Evolutionary conservation across 2,113 vertebrate genomes (phyloP).

Genomic region (Ramphastos sulfuratus): DNA sequence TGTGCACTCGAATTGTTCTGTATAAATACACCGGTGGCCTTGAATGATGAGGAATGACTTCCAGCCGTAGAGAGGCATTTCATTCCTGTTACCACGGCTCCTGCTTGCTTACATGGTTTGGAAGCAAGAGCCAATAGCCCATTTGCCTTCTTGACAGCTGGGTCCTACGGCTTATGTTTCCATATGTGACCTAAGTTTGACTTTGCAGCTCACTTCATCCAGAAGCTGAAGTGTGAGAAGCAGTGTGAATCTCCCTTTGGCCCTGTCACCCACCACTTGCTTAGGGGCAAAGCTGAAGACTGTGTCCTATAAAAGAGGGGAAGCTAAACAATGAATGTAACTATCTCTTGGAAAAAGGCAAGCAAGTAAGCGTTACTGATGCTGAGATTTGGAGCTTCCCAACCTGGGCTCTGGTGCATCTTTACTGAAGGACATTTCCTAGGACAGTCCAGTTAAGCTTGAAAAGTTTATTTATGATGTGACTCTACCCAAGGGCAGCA

Average conservation of each 20-base stretch:
- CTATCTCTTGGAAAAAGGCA: not conserved
- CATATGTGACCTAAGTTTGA: not conserved
- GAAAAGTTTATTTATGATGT: constrained; percentile 38
- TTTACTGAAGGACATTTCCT: constrained; percentile 23
- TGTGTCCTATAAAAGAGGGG: not conserved
- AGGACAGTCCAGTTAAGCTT: constrained; percentile 4
- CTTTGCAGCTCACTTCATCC: not conserved
- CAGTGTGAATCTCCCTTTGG: not conserved
- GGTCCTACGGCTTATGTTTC: not conserved
- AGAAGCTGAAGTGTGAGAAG: not conserved
- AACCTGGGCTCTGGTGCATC: not conserved
- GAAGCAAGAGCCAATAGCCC: not conserved
- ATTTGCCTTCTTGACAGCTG: not conserved
- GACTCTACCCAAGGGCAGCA: constrained; percentile 1
- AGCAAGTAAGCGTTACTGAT: not conserved
- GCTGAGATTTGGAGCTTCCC: not conserved
- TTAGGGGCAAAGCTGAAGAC: not conserved
- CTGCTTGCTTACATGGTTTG: not conserved
- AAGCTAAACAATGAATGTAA: not conserved
- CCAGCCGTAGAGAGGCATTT: constrained; percentile 15
- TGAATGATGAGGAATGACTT: constrained; percentile 16
- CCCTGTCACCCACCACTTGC: not conserved
- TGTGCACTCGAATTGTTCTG: not conserved
- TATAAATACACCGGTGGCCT: constrained; percentile 5
- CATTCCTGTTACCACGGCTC: not conserved